Evolutionary conservation across 2,888 invertebrate genomes (phyloP).

Genomic region (Salticus scenicus): DNA sequence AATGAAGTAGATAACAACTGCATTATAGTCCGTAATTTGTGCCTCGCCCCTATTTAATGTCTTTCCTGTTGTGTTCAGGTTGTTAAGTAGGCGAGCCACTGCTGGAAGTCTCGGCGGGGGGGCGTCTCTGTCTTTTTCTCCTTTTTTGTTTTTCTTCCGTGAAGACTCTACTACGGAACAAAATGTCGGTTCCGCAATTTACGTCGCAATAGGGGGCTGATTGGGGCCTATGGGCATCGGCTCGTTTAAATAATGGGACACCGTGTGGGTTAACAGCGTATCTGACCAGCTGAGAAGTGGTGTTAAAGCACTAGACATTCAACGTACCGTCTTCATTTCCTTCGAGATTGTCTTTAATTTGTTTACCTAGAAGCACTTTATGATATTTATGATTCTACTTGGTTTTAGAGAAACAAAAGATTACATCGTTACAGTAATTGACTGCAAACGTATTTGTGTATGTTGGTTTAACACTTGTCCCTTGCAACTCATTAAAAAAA

Average conservation of each 20-base stretch:
- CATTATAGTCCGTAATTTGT: constrained; percentile 49
- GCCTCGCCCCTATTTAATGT: constrained; percentile 40
- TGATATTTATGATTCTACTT: background rate
- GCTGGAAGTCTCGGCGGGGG: constrained; percentile 52
- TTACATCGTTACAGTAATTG: background rate
- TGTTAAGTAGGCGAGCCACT: constrained; percentile 64
- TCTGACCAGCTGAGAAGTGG: constrained; percentile 35
- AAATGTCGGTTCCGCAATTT: constrained; percentile 65
- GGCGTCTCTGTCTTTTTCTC: background rate
- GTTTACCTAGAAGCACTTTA: background rate
- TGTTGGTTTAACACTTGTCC: background rate
- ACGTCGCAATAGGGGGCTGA: constrained; percentile 60
- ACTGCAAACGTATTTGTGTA: background rate
- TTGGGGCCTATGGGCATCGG: constrained; percentile 45
- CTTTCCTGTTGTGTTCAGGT: constrained; percentile 45
- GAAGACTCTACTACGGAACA: constrained; percentile 31
- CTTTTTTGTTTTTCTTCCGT: constrained; percentile 22
- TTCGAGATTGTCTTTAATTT: constrained; percentile 13
- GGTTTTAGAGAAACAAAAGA: background rate
- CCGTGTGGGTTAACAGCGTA: constrained; percentile 59
- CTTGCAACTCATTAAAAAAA: too few relatives aligned
- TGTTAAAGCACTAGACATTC: constrained; percentile 35
- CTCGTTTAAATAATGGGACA: constrained; percentile 57
- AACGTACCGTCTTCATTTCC: constrained; percentile 45
- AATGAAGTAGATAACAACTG: background rate